Evolutionary conservation across 1,140 invertebrate genomes (phyloP).

Genomic region (Nasonia vitripennis): DNA sequence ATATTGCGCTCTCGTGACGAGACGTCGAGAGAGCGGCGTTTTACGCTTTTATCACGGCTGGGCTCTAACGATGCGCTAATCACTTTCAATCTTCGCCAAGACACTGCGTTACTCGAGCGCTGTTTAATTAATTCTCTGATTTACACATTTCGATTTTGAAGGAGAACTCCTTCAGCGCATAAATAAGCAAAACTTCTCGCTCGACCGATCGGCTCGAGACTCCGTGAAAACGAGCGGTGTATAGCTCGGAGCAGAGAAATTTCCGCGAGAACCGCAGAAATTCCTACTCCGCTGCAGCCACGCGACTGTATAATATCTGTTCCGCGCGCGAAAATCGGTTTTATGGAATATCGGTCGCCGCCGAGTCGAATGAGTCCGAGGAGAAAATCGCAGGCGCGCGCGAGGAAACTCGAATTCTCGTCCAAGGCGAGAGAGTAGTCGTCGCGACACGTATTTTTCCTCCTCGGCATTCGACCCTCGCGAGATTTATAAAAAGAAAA

Average conservation of each 20-base stretch:
- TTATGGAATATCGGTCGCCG: neutral
- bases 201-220: neutral
- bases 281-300: neutral
- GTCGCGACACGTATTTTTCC: neutral
- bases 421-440: slow-evolving; percentile 19
- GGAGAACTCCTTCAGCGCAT: neutral
- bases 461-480: neutral
- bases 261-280: slow-evolving; percentile 8
- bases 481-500: neutral
- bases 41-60: slow-evolving; percentile 2
- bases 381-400: neutral
- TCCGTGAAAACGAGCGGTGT: neutral
- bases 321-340: neutral
- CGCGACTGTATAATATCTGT: neutral
- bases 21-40: neutral
- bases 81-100: neutral
- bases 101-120: no score
- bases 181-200: neutral
- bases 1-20: neutral
- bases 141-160: neutral
- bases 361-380: neutral
- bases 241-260: slow-evolving; percentile 8
- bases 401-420: slow-evolving; percentile 11
- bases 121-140: neutral
- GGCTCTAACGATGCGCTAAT: slow-evolving; percentile 15